A percentile compares a stretch with the other conserved stretches of the same genome.
These are phyloP conservation scores for Mobula birostris DNA, from an alignment of 2,113 vertebrate genomes.

Conservation along the genomic window DNA sequence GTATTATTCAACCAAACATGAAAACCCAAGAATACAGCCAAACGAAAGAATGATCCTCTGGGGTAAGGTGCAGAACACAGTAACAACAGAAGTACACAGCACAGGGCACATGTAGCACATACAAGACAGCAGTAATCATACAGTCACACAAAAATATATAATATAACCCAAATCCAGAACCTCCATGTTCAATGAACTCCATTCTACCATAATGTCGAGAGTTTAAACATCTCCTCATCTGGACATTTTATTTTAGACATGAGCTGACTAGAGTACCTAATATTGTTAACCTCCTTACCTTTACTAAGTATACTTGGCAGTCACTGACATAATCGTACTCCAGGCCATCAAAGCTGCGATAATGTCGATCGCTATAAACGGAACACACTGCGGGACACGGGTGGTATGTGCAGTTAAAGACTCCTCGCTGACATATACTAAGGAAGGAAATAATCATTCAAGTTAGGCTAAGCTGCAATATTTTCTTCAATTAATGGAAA, in stretches of 20 bases:
- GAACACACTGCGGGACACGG: conserved; percentile 92
- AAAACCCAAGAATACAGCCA: no score
- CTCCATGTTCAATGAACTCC: neutral
- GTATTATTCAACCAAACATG: no score
- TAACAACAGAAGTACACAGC: no score
- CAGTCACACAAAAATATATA: no score
- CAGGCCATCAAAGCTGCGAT: conserved; percentile 89
- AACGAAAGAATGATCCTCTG: no score
- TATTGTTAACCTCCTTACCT: conserved; percentile 55
- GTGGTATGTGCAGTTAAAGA: conserved; percentile 87
- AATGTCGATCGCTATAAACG: conserved; percentile 87
- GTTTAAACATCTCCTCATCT: neutral
- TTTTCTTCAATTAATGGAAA: neutral
- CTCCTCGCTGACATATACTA: conserved; percentile 83
- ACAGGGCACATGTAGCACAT: no score
- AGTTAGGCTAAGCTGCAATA: neutral
- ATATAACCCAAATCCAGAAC: no score
- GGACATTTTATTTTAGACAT: neutral
- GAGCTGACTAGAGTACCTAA: neutral
- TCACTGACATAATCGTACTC: conserved; percentile 93
- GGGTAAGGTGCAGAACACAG: no score
- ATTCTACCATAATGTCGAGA: neutral
- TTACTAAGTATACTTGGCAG: conserved; percentile 84
- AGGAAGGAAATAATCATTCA: conserved; percentile 41
- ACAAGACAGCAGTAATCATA: no score